phyloP scores from a whole-genome alignment of 2,113 vertebrate genomes.

The Cariama cristata region DNA sequence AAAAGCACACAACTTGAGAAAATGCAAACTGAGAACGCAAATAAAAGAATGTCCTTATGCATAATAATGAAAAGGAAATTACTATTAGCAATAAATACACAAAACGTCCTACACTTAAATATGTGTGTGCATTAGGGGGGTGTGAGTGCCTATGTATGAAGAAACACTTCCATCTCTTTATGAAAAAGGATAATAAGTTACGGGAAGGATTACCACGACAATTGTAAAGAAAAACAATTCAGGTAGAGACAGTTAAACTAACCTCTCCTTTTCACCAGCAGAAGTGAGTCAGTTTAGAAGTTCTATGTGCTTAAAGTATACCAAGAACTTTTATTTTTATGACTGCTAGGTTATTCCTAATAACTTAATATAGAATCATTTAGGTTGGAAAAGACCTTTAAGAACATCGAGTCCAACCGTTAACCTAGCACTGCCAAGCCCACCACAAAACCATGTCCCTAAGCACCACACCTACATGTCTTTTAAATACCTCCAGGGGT shows the following conservation, averaged over 20 bases:
- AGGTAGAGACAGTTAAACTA: not conserved
- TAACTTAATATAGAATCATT: not conserved
- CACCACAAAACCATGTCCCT: no score
- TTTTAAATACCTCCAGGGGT: no score
- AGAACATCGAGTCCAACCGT: not conserved
- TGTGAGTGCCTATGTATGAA: fast-evolving
- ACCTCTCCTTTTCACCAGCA: not conserved
- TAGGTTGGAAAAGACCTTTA: not conserved
- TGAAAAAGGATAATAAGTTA: not conserved
- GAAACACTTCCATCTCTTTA: not conserved
- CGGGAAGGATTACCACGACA: not conserved
- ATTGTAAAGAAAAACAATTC: not conserved
- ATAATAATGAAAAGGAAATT: not conserved
- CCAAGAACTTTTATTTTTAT: not conserved
- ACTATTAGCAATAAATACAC: not conserved
- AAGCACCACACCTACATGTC: no score
- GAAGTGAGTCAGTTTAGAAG: not conserved
- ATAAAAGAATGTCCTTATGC: not conserved
- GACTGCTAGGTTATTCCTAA: not conserved
- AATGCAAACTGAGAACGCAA: not conserved
- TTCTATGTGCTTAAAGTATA: not conserved
- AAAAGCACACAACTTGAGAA: not conserved
- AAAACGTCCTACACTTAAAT: not conserved
- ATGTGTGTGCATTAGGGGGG: no score
- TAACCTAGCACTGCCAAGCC: no score